Percentiles rank a stretch among this genome's conserved stretches.
Conservation (phyloP, 2,113 vertebrate genomes). For the Pavo muticus region DNA sequence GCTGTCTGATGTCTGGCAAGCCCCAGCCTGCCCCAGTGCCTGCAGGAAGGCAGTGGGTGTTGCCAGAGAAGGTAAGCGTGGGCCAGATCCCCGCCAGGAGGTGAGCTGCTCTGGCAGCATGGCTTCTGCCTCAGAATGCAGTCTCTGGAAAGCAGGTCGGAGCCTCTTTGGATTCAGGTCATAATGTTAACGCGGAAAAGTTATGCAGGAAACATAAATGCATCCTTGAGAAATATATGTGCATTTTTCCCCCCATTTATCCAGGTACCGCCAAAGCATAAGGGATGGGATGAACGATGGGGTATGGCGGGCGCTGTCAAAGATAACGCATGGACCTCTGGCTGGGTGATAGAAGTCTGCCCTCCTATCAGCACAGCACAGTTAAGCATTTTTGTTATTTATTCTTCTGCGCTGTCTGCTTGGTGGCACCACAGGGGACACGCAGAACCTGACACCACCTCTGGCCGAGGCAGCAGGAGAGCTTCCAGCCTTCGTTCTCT, state of each 20-base stretch:
- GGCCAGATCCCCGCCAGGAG: neutral
- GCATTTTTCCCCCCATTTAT: neutral
- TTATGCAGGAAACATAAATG: neutral
- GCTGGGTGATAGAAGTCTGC: neutral
- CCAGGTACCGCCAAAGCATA: neutral
- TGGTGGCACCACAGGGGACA: neutral
- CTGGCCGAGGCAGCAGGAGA: neutral
- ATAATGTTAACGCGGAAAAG: neutral
- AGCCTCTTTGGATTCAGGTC: neutral
- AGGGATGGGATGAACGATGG: neutral
- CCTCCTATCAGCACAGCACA: neutral
- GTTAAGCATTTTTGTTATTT: neutral
- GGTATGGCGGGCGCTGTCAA: neutral
- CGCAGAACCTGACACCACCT: accelerated
- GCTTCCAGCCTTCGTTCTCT: neutral
- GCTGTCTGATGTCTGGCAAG: neutral
- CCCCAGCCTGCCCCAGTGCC: neutral
- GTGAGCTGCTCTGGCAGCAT: neutral
- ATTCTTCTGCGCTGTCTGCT: neutral
- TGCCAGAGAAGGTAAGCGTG: no score
- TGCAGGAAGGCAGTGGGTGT: neutral
- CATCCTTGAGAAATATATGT: neutral
- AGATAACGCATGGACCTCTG: neutral
- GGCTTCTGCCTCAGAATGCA: neutral
- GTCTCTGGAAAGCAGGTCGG: neutral